A percentile compares a stretch with the other conserved stretches of the same genome.
Conservation (phyloP, 2,113 vertebrate species). For the Cyprinus carpio region DNA sequence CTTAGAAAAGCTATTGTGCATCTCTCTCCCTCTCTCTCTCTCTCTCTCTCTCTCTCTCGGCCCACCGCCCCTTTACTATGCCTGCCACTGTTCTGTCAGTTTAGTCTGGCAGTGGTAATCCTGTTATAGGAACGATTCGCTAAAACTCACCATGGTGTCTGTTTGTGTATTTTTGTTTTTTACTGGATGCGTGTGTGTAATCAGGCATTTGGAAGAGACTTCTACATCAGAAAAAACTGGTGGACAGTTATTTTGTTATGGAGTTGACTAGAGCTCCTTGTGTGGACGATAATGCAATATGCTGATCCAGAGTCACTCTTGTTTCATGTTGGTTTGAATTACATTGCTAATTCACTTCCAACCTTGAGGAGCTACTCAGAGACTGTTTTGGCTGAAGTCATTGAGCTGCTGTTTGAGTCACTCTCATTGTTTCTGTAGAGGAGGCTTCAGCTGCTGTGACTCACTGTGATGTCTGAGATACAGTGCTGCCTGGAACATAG, state of each 20-base stretch:
- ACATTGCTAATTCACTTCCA: conserved; percentile 2
- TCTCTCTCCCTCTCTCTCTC: background rate
- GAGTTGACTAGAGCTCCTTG: background rate
- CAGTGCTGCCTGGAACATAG: background rate
- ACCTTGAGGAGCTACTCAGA: background rate
- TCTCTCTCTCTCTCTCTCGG: background rate
- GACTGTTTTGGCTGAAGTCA: conserved; percentile 18
- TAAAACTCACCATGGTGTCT: conserved; percentile 33
- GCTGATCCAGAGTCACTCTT: conserved; percentile 21
- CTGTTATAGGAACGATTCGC: conserved; percentile 41
- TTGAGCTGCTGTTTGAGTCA: conserved; percentile 28
- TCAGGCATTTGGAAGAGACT: conserved; percentile 9
- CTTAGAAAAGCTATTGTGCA: conserved; percentile 6
- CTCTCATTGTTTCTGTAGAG: background rate
- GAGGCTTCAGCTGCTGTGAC: background rate
- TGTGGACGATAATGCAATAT: background rate
- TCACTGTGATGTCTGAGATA: background rate
- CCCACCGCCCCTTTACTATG: conserved; percentile 3
- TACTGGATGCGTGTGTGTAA: background rate
- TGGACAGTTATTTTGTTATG: background rate
- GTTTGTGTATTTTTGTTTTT: background rate
- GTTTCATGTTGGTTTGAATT: background rate
- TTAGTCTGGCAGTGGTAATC: conserved; percentile 45
- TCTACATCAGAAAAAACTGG: background rate
- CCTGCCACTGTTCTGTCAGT: conserved; percentile 35